phyloP scores from a whole-genome alignment of 1,140 invertebrate species.

The Ceratosolen fusciceps region DNA sequence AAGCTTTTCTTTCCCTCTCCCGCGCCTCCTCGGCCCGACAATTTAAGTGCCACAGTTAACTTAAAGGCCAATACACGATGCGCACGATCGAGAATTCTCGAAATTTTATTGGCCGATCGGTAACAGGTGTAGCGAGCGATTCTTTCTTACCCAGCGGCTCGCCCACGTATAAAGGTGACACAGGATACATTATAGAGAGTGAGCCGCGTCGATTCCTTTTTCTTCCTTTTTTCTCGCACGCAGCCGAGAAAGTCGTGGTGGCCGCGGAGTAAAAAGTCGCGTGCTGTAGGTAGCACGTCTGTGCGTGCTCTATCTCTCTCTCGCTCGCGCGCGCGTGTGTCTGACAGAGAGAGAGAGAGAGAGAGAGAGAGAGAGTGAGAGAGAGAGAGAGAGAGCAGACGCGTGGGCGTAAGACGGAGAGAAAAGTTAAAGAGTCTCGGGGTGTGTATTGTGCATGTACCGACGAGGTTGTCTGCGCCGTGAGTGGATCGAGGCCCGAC shows the following conservation, averaged over 20 bases:
- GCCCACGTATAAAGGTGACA: conserved; percentile 20
- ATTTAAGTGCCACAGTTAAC: background rate
- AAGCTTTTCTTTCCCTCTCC: too few relatives aligned
- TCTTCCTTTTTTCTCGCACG: background rate
- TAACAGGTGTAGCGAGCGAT: conserved; percentile 20
- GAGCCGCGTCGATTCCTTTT: background rate
- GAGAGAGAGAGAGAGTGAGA: too few relatives aligned
- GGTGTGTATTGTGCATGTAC: background rate
- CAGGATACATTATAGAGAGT: background rate
- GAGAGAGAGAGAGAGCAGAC: conserved; percentile 6
- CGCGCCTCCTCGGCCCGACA: too few relatives aligned
- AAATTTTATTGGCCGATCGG: conserved; percentile 7
- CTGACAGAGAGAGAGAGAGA: too few relatives aligned
- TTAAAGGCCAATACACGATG: conserved; percentile 5
- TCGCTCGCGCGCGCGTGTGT: too few relatives aligned
- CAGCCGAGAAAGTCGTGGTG: background rate
- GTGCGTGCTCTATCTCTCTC: too few relatives aligned
- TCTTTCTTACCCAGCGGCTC: background rate
- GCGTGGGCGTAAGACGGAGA: conserved; percentile 8
- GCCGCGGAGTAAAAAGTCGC: background rate
- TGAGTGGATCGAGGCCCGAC: background rate
- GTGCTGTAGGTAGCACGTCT: too few relatives aligned
- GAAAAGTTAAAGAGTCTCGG: conserved; percentile 2
- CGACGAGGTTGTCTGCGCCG: conserved; percentile 4
- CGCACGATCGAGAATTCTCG: background rate